Evolutionary conservation across 2,797 vertebrate species (phyloP).

Genomic region (Erithacus rubecula): DNA sequence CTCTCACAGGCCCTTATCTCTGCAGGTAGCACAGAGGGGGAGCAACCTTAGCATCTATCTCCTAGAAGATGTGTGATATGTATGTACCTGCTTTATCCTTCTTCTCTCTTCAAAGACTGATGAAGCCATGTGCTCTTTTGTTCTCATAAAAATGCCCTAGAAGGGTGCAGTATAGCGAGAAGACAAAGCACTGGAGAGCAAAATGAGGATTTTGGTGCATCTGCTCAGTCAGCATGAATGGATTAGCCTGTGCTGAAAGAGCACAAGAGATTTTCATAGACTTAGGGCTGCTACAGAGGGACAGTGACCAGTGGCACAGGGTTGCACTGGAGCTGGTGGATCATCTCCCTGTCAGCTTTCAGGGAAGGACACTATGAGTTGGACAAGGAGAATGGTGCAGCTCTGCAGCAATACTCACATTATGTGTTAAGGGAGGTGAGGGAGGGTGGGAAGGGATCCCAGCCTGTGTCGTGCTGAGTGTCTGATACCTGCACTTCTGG

Average conservation of each 20-base stretch:
- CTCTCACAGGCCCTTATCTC: background rate
- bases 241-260: background rate
- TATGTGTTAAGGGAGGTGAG: background rate
- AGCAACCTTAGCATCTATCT: background rate
- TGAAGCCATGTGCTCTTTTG: background rate
- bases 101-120: background rate
- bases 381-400: background rate
- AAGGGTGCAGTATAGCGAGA: background rate
- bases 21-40: background rate
- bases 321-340: background rate
- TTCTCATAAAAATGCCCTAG: background rate
- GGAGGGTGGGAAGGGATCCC: background rate
- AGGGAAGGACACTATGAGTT: background rate
- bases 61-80: background rate
- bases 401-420: rapidly evolving
- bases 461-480: rapidly evolving
- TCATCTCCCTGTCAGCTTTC: background rate
- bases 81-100: background rate
- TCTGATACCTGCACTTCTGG: background rate
- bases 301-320: background rate
- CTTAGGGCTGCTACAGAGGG: background rate
- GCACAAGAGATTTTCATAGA: background rate
- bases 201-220: background rate
- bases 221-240: background rate
- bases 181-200: background rate